Evolutionary conservation across 2,113 vertebrate genomes (phyloP).

Genomic region (Prolemur simus): DNA sequence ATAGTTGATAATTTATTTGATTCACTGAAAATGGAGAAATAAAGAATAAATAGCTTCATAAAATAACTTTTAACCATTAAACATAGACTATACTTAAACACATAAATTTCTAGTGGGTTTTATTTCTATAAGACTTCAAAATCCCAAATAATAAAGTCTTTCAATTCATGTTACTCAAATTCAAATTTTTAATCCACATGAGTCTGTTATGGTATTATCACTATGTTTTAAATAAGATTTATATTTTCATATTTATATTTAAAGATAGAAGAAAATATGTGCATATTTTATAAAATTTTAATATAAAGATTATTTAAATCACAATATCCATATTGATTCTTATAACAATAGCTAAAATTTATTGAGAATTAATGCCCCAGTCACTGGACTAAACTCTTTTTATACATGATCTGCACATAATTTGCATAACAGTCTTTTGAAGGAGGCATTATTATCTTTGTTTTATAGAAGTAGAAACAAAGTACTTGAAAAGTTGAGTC

Average conservation of each 20-base stretch:
- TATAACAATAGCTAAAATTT: conserved; percentile 23
- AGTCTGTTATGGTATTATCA: not conserved
- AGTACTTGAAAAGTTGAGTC: conserved; percentile 15
- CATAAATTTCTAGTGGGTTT: not conserved
- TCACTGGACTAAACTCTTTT: not conserved
- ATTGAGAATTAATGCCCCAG: conserved; percentile 1
- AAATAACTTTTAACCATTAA: conserved; percentile 46
- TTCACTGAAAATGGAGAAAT: conserved; percentile 19
- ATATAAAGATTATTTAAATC: not conserved
- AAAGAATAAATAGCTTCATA: conserved; percentile 44
- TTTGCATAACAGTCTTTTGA: conserved; percentile 10
- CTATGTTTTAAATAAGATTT: conserved; percentile 23
- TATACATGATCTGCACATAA: not conserved
- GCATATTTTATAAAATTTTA: not conserved
- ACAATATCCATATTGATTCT: conserved; percentile 8
- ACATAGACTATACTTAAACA: not conserved
- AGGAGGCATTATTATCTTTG: not conserved
- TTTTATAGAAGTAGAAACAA: conserved; percentile 19
- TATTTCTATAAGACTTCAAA: not conserved
- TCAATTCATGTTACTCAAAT: conserved; percentile 12
- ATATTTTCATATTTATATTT: conserved; percentile 36
- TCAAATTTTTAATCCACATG: conserved; percentile 43
- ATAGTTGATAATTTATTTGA: conserved; percentile 4
- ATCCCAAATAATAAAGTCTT: not conserved
- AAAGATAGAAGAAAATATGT: conserved; percentile 11